Conservation (phyloP, 2,797 vertebrate species). For the Aulostomus chinensis region DNA sequence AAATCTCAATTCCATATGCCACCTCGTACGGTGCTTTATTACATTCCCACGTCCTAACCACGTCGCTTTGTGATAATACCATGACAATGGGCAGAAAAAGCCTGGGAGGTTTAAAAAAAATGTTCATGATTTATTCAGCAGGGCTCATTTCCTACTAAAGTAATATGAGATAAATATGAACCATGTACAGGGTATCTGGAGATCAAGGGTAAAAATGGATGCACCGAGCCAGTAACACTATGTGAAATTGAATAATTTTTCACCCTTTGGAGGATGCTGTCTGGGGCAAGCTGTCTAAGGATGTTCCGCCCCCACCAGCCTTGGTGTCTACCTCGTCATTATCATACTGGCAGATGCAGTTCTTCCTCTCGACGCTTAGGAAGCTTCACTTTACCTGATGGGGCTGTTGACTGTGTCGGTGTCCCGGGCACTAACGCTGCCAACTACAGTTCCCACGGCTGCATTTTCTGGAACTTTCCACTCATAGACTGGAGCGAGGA, state of each 20-base stretch:
- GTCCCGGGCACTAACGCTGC: slow-evolving; percentile 85
- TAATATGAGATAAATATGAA: slow-evolving; percentile 83
- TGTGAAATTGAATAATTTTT: slow-evolving; percentile 78
- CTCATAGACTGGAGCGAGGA: slow-evolving; percentile 74
- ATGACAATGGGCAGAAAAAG: slow-evolving; percentile 71
- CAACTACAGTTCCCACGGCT: slow-evolving; percentile 75
- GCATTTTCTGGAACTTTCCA: slow-evolving; percentile 87
- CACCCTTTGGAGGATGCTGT: slow-evolving; percentile 60
- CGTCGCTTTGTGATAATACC: slow-evolving; percentile 77
- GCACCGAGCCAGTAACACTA: slow-evolving; percentile 60
- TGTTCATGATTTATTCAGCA: slow-evolving; percentile 80
- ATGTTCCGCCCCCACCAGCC: slow-evolving; percentile 31
- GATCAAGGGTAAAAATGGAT: slow-evolving; percentile 78
- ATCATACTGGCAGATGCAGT: slow-evolving; percentile 48
- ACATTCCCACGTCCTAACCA: slow-evolving; percentile 63
- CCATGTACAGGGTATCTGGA: slow-evolving; percentile 69
- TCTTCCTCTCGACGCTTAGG: slow-evolving; percentile 30
- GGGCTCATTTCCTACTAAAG: slow-evolving; percentile 80
- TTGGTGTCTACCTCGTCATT: slow-evolving; percentile 46
- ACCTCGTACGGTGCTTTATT: slow-evolving; percentile 71
- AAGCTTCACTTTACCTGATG: slow-evolving; percentile 80
- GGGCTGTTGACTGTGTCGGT: slow-evolving; percentile 81
- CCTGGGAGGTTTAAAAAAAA: slow-evolving; percentile 68
- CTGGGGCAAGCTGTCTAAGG: slow-evolving; percentile 26
- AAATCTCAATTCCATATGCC: slow-evolving; percentile 77